A percentile compares a stretch with the other conserved stretches of the same genome.
Conservation (phyloP, 2,797 vertebrate genomes). For the Lacerta bilineata region DNA sequence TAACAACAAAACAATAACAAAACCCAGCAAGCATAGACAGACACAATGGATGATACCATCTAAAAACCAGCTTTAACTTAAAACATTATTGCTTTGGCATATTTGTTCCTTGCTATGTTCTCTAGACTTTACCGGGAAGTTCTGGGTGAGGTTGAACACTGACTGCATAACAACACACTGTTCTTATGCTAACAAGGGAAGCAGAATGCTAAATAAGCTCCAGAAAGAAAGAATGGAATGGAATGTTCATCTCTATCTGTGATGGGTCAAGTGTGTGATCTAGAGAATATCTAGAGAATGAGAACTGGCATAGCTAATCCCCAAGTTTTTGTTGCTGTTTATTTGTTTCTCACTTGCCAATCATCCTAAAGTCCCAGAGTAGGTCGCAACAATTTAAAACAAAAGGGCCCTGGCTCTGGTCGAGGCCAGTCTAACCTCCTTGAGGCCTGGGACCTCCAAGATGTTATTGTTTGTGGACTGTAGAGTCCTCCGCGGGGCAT, state of each 20-base stretch:
- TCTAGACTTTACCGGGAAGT: neutral
- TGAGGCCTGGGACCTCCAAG: no score
- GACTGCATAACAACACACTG: neutral
- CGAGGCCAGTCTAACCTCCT: no score
- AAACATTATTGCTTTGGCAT: neutral
- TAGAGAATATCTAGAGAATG: neutral
- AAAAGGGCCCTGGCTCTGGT: no score
- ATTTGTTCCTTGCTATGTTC: neutral
- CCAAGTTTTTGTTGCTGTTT: neutral
- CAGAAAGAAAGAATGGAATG: neutral
- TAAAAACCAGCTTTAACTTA: neutral
- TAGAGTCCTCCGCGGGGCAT: no score
- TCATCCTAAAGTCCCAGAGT: no score
- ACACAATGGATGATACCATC: neutral
- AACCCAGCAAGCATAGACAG: neutral
- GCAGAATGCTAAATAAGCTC: neutral
- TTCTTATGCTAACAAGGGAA: neutral
- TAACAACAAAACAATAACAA: neutral
- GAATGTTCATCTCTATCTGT: neutral
- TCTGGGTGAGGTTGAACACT: neutral
- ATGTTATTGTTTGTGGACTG: no score
- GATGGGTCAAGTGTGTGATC: neutral
- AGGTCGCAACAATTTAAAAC: no score
- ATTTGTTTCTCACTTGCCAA: no score
- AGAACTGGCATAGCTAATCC: neutral